Conservation (phyloP, 2,797 vertebrate genomes). For the Pangasius larnaudii region DNA sequence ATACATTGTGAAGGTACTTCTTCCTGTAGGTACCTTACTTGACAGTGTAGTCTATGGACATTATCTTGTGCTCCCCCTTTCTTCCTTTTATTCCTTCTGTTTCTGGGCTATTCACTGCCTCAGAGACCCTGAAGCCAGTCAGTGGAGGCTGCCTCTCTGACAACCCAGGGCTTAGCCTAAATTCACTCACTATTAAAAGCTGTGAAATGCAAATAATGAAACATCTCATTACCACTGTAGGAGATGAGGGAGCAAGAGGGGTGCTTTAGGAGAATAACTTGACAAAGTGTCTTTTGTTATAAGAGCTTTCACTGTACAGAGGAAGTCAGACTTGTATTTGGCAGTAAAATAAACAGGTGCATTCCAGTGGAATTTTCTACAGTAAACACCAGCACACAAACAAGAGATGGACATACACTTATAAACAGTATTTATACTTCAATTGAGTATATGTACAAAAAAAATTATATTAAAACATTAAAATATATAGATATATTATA, state of each 20-base stretch:
- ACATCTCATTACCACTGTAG: constrained; percentile 81
- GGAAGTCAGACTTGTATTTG: constrained; percentile 37
- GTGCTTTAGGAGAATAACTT: constrained; percentile 62
- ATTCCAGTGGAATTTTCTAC: neutral
- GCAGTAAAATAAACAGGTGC: constrained; percentile 61
- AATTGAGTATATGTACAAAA: neutral
- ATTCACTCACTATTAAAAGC: constrained; percentile 85
- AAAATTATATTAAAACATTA: neutral
- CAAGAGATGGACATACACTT: neutral
- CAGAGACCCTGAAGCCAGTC: constrained; percentile 71
- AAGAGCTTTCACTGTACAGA: constrained; percentile 49
- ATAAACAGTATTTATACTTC: neutral
- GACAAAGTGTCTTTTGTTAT: constrained; percentile 66
- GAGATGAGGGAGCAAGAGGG: constrained; percentile 56
- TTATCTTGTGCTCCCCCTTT: constrained; percentile 39
- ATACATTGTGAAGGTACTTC: constrained; percentile 29
- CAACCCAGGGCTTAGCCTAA: constrained; percentile 83
- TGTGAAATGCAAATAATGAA: constrained; percentile 84
- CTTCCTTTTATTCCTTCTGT: constrained; percentile 48
- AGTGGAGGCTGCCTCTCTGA: constrained; percentile 78
- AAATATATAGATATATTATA: neutral
- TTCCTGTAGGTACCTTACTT: constrained; percentile 30
- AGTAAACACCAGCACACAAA: neutral
- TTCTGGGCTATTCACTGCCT: constrained; percentile 75
- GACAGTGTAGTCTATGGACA: constrained; percentile 37